Conservation (phyloP, 2,113 vertebrate species). For the Bothrops jararaca region DNA sequence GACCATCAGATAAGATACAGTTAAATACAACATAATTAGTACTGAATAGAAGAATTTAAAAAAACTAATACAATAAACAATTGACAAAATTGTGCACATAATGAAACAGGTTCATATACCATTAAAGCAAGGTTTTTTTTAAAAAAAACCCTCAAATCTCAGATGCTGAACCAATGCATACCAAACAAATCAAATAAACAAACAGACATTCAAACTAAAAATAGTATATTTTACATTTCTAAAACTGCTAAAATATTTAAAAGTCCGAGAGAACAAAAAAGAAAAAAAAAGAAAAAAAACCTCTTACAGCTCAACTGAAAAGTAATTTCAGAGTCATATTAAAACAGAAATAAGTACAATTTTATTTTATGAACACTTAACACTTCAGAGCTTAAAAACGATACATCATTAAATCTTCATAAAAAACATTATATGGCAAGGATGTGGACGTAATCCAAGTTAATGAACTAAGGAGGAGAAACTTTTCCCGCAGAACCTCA, state of each 20-base stretch:
- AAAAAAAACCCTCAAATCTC: not conserved
- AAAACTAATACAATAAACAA: not conserved
- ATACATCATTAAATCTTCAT: not conserved
- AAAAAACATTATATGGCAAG: not conserved
- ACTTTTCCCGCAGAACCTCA: not conserved
- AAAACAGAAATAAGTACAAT: not conserved
- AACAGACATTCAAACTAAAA: not conserved
- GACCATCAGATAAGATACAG: not conserved
- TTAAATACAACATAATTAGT: not conserved
- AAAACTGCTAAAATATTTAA: not conserved
- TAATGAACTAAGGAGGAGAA: not conserved
- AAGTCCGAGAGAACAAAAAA: not conserved
- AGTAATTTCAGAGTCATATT: not conserved
- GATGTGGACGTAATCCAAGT: not conserved
- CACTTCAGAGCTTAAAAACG: not conserved
- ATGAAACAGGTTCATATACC: not conserved
- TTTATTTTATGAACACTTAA: not conserved
- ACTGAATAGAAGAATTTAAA: not conserved
- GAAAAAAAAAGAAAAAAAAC: not conserved
- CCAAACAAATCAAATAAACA: not conserved
- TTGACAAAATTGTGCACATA: not conserved
- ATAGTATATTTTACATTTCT: not conserved
- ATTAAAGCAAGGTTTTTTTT: not conserved
- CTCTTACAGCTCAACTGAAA: not conserved
- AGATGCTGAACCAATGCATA: not conserved